Evolutionary conservation across 2,888 invertebrate genomes (phyloP).

Genomic region (Molorchus minor): DNA sequence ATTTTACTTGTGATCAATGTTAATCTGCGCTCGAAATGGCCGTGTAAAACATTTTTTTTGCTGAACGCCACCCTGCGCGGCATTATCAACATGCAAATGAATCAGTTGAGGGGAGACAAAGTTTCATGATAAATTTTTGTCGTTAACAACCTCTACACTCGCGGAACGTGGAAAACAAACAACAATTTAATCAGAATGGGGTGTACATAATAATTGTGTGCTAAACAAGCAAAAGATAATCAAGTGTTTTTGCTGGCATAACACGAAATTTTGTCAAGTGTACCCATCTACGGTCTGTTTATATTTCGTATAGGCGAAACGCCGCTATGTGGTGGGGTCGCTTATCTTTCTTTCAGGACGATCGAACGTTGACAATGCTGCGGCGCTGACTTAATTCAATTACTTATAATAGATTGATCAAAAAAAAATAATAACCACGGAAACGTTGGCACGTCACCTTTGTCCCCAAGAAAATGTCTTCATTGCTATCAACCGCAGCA

Average conservation of each 20-base stretch:
- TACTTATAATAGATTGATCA: too few relatives aligned
- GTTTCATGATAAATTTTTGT: slow-evolving; percentile 7
- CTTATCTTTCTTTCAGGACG: too few relatives aligned
- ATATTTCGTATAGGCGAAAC: not conserved
- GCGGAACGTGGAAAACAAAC: slow-evolving; percentile 10
- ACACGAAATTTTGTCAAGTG: not conserved
- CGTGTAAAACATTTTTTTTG: too few relatives aligned
- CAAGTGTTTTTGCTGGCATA: slow-evolving; percentile 2
- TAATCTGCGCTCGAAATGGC: too few relatives aligned
- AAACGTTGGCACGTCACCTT: too few relatives aligned
- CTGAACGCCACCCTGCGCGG: not conserved
- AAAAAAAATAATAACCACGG: too few relatives aligned
- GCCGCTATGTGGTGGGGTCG: not conserved
- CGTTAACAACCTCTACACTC: not conserved
- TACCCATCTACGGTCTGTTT: not conserved
- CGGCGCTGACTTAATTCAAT: too few relatives aligned
- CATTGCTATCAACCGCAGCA: too few relatives aligned
- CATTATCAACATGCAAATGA: not conserved
- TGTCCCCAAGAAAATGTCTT: too few relatives aligned
- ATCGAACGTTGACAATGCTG: too few relatives aligned
- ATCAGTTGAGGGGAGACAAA: not conserved
- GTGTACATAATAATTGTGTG: slow-evolving; percentile 3
- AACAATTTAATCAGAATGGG: not conserved
- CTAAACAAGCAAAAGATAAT: slow-evolving; percentile 3
- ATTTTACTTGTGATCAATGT: too few relatives aligned